These are phyloP conservation scores for Andricus curvator DNA, from an alignment of 2,888 invertebrate genomes.

Conservation along the genomic window DNA sequence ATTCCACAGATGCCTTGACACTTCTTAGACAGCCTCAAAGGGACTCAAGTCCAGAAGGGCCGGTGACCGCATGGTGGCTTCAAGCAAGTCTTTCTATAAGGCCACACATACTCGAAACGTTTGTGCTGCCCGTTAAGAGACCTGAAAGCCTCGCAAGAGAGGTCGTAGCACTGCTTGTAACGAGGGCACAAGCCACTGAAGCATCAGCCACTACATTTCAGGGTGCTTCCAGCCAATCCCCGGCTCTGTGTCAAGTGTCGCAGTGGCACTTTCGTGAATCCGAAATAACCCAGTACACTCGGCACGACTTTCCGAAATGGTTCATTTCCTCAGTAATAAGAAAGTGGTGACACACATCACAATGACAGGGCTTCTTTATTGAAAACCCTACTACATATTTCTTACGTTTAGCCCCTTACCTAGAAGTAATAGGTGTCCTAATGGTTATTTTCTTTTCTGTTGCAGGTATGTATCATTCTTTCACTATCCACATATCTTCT, in stretches of 20 bases:
- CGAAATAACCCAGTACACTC: constrained; percentile 26
- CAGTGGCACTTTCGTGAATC: constrained; percentile 34
- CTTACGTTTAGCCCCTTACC: no score
- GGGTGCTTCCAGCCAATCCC: constrained; percentile 33
- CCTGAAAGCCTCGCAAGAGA: constrained; percentile 28
- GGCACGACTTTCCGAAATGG: constrained; percentile 28
- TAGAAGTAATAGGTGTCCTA: background rate
- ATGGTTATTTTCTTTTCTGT: background rate
- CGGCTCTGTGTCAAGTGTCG: constrained; percentile 37
- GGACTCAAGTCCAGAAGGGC: background rate
- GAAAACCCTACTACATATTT: background rate
- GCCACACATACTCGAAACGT: constrained; percentile 32
- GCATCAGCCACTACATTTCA: constrained; percentile 36
- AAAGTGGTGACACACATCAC: background rate
- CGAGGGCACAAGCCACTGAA: constrained; percentile 36
- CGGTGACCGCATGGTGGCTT: constrained; percentile 19
- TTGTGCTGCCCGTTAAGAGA: constrained; percentile 35
- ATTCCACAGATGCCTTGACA: background rate
- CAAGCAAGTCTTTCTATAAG: constrained; percentile 21
- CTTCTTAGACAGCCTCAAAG: constrained; percentile 3
- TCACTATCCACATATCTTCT: background rate
- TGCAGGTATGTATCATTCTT: constrained; percentile 7
- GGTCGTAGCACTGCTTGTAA: constrained; percentile 28
- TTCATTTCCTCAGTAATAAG: constrained; percentile 16
- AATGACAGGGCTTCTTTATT: background rate